phyloP scores from a whole-genome alignment of 2,797 vertebrate genomes.

The Argyrosomus regius region DNA sequence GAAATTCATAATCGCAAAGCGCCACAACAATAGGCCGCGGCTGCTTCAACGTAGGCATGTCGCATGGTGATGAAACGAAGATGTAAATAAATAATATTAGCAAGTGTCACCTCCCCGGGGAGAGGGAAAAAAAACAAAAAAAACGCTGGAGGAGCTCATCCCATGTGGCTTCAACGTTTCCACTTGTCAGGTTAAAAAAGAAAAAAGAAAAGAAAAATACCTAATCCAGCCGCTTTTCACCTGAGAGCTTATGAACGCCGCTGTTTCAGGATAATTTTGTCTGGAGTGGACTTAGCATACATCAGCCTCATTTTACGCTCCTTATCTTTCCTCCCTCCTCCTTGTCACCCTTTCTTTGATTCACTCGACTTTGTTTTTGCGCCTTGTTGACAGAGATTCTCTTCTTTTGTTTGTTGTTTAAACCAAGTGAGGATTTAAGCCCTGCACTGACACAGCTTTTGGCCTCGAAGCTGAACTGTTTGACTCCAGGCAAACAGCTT shows the following conservation, averaged over 20 bases:
- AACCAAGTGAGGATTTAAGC: slow-evolving; percentile 73
- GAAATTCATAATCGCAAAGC: slow-evolving; percentile 74
- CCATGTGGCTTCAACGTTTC: slow-evolving; percentile 64
- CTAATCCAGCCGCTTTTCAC: slow-evolving; percentile 71
- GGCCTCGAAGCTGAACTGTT: slow-evolving; percentile 72
- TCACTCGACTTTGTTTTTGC: slow-evolving; percentile 68
- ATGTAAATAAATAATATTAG: slow-evolving; percentile 77
- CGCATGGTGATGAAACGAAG: slow-evolving; percentile 51
- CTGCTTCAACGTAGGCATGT: slow-evolving; percentile 41
- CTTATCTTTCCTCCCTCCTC: slow-evolving; percentile 65
- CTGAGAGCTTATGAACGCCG: slow-evolving; percentile 63
- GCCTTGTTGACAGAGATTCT: slow-evolving; percentile 69
- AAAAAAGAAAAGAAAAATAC: slow-evolving; percentile 22
- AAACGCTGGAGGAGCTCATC: slow-evolving; percentile 47
- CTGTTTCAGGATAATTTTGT: slow-evolving; percentile 69
- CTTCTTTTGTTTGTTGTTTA: slow-evolving; percentile 76
- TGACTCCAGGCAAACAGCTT: slow-evolving; percentile 68
- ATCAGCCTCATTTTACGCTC: slow-evolving; percentile 73
- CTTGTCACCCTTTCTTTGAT: slow-evolving; percentile 71
- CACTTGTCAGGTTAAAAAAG: slow-evolving; percentile 64
- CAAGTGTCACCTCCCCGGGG: slow-evolving; percentile 60
- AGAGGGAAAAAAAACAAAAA: neutral
- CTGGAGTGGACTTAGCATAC: slow-evolving; percentile 80
- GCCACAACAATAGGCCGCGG: slow-evolving; percentile 31
- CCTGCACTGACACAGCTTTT: slow-evolving; percentile 67